Conservation (phyloP, 1,140 invertebrate species). For the Drosophila virilis region DNA sequence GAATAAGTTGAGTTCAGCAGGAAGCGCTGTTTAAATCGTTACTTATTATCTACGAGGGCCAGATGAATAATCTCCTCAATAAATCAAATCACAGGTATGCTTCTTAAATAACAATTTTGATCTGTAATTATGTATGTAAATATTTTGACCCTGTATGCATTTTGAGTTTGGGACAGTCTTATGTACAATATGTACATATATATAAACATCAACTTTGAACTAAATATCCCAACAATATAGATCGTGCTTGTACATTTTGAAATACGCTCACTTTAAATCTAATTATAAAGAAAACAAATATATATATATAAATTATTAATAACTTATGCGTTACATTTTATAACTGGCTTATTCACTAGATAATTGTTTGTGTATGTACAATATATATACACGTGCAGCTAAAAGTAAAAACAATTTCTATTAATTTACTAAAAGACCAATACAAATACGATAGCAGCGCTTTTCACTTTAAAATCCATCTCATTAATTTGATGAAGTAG, state of each 20-base stretch:
- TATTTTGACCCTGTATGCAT: conserved; percentile 26
- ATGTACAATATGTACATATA: conserved; percentile 10
- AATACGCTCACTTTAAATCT: conserved; percentile 37
- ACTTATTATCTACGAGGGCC: conserved; percentile 23
- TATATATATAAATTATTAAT: conserved; percentile 17
- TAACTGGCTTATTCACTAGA: conserved; percentile 38
- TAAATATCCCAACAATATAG: conserved; percentile 6
- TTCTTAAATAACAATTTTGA: conserved; percentile 37
- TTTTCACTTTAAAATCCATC: conserved; percentile 84
- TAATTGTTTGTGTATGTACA: conserved; percentile 53
- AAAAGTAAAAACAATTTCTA: conserved; percentile 49
- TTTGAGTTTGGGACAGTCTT: conserved; percentile 16
- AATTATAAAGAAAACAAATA: conserved; percentile 18
- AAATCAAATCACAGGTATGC: conserved; percentile 45
- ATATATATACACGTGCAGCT: conserved; percentile 64
- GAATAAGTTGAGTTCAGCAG: background rate
- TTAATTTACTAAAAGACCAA: conserved; percentile 53
- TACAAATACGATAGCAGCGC: conserved; percentile 72
- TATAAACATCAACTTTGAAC: conserved; percentile 15
- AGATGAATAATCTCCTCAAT: conserved; percentile 16
- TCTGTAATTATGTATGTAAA: conserved; percentile 11
- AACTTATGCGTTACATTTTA: conserved; percentile 20
- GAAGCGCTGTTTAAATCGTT: background rate
- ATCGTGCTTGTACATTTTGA: conserved; percentile 48
- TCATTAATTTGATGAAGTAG: conserved; percentile 83